Conservation (phyloP, 1,140 invertebrate species). For the Eriocheir sinensis region DNA sequence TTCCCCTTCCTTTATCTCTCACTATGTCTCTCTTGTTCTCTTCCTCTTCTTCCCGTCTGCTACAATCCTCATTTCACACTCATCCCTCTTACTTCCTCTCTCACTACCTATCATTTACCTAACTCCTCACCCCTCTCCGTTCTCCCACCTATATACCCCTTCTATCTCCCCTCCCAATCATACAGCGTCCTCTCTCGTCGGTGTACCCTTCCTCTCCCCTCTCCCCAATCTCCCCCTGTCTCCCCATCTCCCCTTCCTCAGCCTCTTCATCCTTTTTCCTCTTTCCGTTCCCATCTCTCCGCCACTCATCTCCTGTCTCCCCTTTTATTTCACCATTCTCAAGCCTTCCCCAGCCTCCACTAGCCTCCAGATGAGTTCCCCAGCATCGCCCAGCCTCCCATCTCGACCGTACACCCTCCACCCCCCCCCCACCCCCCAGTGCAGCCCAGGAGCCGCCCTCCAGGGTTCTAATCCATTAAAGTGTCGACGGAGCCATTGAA, state of each 20-base stretch:
- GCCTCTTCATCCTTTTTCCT: background rate
- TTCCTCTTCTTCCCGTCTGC: background rate
- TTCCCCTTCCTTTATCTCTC: background rate
- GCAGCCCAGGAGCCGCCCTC: background rate
- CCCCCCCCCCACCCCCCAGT: background rate
- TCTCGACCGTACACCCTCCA: background rate
- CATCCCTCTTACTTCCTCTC: background rate
- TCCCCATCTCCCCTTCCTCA: background rate
- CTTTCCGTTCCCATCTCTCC: background rate
- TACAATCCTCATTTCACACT: background rate
- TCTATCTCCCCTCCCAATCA: background rate
- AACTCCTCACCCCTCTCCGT: background rate
- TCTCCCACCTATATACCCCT: background rate
- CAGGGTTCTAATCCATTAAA: constrained; percentile 25
- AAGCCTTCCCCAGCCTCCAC: background rate
- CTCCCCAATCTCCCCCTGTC: background rate
- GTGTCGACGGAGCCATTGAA: background rate
- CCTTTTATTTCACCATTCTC: background rate
- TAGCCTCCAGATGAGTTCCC: background rate
- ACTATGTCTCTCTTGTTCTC: background rate
- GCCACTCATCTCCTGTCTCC: background rate
- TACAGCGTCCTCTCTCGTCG: background rate
- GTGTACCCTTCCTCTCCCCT: background rate
- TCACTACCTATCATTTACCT: background rate
- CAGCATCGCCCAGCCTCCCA: background rate